These are phyloP conservation scores for Girardia tigrina DNA, from an alignment of 2,888 invertebrate genomes.

Conservation along the genomic window DNA sequence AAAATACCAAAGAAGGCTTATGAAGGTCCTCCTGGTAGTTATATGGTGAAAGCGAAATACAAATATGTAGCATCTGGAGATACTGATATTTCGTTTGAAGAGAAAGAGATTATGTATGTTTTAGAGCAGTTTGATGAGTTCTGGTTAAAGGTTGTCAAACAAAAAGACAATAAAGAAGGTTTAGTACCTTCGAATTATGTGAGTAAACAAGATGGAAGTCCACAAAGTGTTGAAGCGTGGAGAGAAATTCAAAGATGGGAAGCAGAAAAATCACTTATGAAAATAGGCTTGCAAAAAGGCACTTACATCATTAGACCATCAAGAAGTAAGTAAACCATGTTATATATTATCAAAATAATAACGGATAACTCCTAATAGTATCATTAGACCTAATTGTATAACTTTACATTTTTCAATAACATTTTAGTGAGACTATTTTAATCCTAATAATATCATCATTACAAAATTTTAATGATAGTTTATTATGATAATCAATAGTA, in stretches of 20 bases:
- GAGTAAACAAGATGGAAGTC: conserved; percentile 7
- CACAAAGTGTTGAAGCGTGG: conserved; percentile 5
- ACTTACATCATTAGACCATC: neutral
- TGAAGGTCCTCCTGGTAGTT: neutral
- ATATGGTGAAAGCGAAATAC: conserved; percentile 17
- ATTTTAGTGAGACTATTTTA: too few species aligned
- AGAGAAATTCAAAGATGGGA: conserved; percentile 17
- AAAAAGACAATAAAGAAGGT: neutral
- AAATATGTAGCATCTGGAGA: neutral
- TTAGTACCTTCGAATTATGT: neutral
- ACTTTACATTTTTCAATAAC: too few species aligned
- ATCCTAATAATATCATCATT: too few species aligned
- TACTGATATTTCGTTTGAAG: conserved; percentile 3
- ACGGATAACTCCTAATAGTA: too few species aligned
- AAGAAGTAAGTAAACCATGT: neutral
- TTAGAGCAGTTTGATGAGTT: neutral
- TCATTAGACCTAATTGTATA: too few species aligned
- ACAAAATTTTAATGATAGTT: too few species aligned
- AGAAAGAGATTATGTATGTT: neutral
- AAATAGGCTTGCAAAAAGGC: neutral
- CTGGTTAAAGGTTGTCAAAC: neutral
- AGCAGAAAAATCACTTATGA: neutral
- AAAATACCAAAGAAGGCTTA: too few species aligned
- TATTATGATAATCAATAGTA: too few species aligned
- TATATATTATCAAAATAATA: too few species aligned